Base-by-base conservation (phyloP, 2,113 vertebrate genomes). In the Pycnonotus jocosus region DNA sequence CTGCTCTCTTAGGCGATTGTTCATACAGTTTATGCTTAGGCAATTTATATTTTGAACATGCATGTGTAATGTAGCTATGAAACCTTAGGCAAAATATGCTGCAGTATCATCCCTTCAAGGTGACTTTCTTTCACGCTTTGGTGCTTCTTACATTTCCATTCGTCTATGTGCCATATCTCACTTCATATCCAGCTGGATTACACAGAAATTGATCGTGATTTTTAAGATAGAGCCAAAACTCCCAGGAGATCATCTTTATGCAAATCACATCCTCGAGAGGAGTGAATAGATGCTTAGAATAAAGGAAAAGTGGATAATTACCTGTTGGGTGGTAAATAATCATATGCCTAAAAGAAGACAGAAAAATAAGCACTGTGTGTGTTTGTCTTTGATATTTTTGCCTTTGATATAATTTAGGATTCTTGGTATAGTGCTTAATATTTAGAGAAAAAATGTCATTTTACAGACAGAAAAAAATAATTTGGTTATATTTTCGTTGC, bases 51-150 rank as follows among this genome's bases (percentile, higher is more conserved):
- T 88, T 90, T 81, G 89, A 94, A 76, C 17, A 60, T 35, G 30
- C 18, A 15, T 81, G 57, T 91, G 87, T 90, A 93, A 83, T 30
- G 54, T 86, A 85, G 91, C 91, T 83, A 12, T 1, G 6, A 68
- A 94, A 80, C 82, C 96, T 33, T 42, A 83, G 91, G 86, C 86
- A 89, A 94, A 95, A 86, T 72, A 35, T 28, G 61, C 74, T 68
- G 71, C 72, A 47, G 81, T 77, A 66, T 91, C 73, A 88, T 70
- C 81, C 78, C 90, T 97, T 94, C 96, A 97, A 97, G 96, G 95
- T 97, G 96, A 96, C 95, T 97, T 97, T 97, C 88, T 96, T 96
- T 97, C 92, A 95, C 86, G 96, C 83, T 93, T 96, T 97, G 84
- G 81, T 97, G 96, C 83, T 65, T 91, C 95, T 85, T 83, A 86